A percentile compares a stretch with the other conserved stretches of the same genome.
Evolutionary conservation across 2,888 invertebrate genomes (phyloP).

Genomic region (Melieria picta): DNA sequence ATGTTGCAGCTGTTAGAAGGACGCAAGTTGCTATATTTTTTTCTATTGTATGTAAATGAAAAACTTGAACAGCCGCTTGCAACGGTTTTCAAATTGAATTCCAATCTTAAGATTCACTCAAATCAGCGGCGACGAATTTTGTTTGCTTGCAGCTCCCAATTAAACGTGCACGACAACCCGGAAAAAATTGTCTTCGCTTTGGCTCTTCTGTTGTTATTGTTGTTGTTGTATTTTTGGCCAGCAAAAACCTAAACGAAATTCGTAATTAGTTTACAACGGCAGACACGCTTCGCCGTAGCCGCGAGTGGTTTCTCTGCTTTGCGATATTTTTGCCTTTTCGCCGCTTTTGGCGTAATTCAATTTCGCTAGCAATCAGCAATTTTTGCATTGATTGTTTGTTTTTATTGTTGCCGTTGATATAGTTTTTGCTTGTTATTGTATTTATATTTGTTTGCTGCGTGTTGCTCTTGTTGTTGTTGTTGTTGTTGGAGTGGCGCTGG

Average conservation of each 20-base stretch:
- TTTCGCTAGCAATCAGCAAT: background rate
- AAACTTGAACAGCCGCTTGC: no score
- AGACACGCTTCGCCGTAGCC: background rate
- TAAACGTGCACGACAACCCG: slow-evolving; percentile 27
- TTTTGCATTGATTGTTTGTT: background rate
- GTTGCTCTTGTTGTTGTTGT: no score
- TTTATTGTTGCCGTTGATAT: slow-evolving; percentile 6
- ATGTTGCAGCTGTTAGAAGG: slow-evolving; percentile 35
- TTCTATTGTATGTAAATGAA: slow-evolving; percentile 5
- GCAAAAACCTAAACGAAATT: slow-evolving; percentile 24
- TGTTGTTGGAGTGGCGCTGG: no score
- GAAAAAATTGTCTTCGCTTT: slow-evolving; percentile 15
- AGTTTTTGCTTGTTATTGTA: background rate
- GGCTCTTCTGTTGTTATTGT: no score
- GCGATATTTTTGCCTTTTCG: background rate
- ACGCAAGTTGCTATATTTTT: background rate
- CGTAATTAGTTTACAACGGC: slow-evolving; percentile 10
- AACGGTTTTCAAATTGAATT: no score
- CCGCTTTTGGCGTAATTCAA: background rate
- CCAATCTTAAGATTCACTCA: background rate
- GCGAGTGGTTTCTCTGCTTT: slow-evolving; percentile 10
- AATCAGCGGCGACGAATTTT: background rate
- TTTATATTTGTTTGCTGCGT: no score
- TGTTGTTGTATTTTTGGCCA: background rate
- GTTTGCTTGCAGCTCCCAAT: background rate